Percentiles rank a stretch among this genome's conserved stretches.
Evolutionary conservation across 2,888 invertebrate species (phyloP).

Genomic region (Hirtodrosophila confusa): DNA sequence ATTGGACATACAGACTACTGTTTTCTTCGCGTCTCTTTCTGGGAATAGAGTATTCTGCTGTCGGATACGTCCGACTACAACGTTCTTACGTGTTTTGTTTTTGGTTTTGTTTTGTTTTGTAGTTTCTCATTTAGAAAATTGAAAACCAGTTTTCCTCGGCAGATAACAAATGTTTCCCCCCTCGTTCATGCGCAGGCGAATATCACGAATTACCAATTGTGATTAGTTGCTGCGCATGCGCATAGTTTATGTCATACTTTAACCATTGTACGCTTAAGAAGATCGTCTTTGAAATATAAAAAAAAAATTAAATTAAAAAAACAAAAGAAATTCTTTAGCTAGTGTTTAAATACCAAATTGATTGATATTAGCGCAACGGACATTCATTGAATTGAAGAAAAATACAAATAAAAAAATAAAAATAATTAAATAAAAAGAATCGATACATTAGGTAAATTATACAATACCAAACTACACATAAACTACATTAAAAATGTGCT

Average conservation of each 20-base stretch:
- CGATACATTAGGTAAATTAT: slow-evolving; percentile 64
- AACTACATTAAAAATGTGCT: slow-evolving; percentile 51
- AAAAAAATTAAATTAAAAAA: slow-evolving; percentile 10
- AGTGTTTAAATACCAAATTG: slow-evolving; percentile 56
- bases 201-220: slow-evolving; percentile 3
- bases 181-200: slow-evolving; percentile 24
- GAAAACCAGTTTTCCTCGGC: slow-evolving; percentile 37
- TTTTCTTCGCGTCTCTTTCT: too few species aligned
- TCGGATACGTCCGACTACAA: too few species aligned
- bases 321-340: slow-evolving; percentile 39
- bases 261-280: slow-evolving; percentile 6
- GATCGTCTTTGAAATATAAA: slow-evolving; percentile 8
- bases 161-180: slow-evolving; percentile 17
- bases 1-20: too few species aligned
- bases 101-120: slow-evolving; percentile 4
- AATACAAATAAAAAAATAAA: slow-evolving; percentile 22
- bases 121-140: slow-evolving; percentile 19
- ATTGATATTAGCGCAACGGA: slow-evolving; percentile 77
- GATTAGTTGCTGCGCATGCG: too few species aligned
- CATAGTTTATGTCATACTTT: slow-evolving; percentile 15
- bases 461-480: slow-evolving; percentile 47
- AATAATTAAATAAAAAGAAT: slow-evolving; percentile 16
- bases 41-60: too few species aligned
- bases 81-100: too few species aligned
- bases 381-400: slow-evolving; percentile 70